Conservation (phyloP, 1,140 invertebrate species). For the Drosophila tani region DNA sequence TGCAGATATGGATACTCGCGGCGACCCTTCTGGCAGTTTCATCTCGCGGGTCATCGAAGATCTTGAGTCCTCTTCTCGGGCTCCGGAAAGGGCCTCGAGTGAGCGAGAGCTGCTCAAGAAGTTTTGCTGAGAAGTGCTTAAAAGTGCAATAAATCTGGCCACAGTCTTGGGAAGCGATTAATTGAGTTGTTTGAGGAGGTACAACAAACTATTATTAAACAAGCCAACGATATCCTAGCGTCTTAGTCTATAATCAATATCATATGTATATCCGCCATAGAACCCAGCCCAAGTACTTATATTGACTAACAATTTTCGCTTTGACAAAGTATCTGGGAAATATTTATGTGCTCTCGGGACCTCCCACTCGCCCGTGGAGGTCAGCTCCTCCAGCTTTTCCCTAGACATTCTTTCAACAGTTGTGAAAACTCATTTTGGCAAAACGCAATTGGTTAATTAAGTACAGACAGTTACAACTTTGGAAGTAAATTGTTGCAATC, state of each 20-base stretch:
- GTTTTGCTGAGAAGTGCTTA: not conserved
- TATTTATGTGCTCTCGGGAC: conserved; percentile 16
- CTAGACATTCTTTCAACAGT: conserved; percentile 19
- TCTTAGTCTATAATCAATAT: not conserved
- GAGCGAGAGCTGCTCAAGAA: conserved; percentile 20
- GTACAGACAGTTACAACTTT: conserved; percentile 64
- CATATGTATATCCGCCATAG: too few species aligned
- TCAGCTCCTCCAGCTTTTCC: conserved; percentile 11
- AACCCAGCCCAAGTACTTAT: too few species aligned
- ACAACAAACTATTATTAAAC: not conserved
- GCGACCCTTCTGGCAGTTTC: conserved; percentile 48
- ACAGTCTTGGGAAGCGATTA: not conserved
- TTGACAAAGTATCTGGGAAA: conserved; percentile 5
- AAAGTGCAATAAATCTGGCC: not conserved
- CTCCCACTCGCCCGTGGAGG: conserved; percentile 2
- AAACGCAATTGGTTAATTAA: conserved; percentile 81
- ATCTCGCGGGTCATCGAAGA: conserved; percentile 39
- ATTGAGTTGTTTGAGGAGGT: not conserved
- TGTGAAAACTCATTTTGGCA: conserved; percentile 72
- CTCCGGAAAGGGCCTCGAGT: conserved; percentile 14
- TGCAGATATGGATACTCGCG: conserved; percentile 62
- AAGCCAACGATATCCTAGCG: too few species aligned
- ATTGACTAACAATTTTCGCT: not conserved
- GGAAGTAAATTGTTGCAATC: conserved; percentile 71
- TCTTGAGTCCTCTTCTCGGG: conserved; percentile 27